Conservation (phyloP, 2,888 invertebrate genomes). For the Caenorhabditis sp. region DNA sequence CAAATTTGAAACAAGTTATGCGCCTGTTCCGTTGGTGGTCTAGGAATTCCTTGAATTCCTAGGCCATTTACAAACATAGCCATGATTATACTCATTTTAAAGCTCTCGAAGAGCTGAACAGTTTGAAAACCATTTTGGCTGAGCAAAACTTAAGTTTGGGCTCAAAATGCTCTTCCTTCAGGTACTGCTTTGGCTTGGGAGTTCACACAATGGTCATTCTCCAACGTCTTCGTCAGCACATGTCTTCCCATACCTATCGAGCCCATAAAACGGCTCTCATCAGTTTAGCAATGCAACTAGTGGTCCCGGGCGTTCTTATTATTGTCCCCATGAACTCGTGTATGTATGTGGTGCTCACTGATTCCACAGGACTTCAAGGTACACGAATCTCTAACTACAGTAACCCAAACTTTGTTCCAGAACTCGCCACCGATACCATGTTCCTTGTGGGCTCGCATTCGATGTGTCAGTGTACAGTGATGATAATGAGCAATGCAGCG, state of each 20-base stretch:
- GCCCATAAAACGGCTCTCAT: constrained; percentile 41
- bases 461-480: constrained; percentile 34
- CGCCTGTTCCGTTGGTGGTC: too few relatives aligned
- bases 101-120: too few relatives aligned
- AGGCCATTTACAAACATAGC: too few relatives aligned
- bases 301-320: constrained; percentile 24
- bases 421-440: constrained; percentile 34
- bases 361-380: constrained; percentile 7
- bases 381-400: neutral
- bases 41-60: too few relatives aligned
- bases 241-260: constrained; percentile 37
- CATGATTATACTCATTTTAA: too few relatives aligned
- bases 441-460: constrained; percentile 37
- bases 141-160: neutral
- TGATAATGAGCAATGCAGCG: constrained; percentile 21
- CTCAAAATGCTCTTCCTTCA: constrained; percentile 3
- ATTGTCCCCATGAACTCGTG: constrained; percentile 30
- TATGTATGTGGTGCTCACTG: constrained; percentile 11
- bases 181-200: constrained; percentile 43
- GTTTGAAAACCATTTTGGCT: neutral
- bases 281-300: constrained; percentile 42
- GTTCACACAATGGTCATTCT: constrained; percentile 44
- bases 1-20: too few relatives aligned
- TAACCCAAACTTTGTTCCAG: constrained; percentile 11
- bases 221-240: constrained; percentile 39